Evolutionary conservation across 2,797 vertebrate species (phyloP), one percentile per base, ranked within the genome.

Genomic region (Cyclura pinguis): DNA sequence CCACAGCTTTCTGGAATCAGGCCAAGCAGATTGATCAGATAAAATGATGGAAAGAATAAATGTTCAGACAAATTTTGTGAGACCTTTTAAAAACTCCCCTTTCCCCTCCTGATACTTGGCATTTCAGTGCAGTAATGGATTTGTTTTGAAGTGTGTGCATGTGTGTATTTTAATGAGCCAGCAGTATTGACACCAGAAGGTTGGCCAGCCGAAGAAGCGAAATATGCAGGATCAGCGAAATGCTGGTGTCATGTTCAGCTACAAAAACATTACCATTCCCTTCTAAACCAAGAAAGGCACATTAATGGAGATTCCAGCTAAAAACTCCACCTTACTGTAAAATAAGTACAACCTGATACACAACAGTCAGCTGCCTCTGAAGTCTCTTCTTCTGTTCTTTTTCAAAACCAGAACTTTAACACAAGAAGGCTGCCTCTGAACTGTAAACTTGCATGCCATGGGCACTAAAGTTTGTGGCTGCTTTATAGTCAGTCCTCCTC

Each of bases 141-240:
- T 94, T 95, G 94, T 95, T 95, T 96, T 94, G 89, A 91, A 96
- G 94, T 27, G 24, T 14, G 6, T 62, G 42, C 42, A 6, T 59
- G 57, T n/a, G 12, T 38, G 22, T 38, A 13, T 88, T 57, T 80
- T 20, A 94, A 94, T 92, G 92, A 95, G 92, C 92, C 90, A 88
- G n/a, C 91, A 72, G 74, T 93, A 73, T 90, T 84, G 87, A 92
- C 78, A 95, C 93, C 94, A 94, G 93, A 95, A 84, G 95, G 92
- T 92, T 89, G 89, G 92, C 92, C 92, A 93, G 93, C 92, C 92
- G 89, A 96, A 93, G 93, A 92, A 5, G 91, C 93, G 69, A 96
- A 95, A 96, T 94, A 94, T 95, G 95, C 94, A 91, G 92, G 92
- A 93, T 96, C 96, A 96, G 95, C 95, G 95, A 93, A 96, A 95